phyloP scores from a whole-genome alignment of 2,113 vertebrate species.

The Atherinomorus stipes region DNA sequence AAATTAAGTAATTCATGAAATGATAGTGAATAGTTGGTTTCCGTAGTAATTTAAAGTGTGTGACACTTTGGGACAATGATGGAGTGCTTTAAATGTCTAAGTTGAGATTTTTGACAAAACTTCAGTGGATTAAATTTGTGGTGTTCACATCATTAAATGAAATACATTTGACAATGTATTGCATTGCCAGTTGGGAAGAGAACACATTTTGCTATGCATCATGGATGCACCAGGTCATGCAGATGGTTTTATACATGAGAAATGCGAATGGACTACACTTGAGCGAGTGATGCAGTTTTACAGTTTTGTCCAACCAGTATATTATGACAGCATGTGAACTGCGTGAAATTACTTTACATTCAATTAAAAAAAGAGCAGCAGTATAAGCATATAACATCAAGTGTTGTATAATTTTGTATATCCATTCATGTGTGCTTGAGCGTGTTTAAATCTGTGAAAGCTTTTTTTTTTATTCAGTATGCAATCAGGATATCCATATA shows the following conservation, averaged over 20 bases:
- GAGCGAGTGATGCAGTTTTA: neutral
- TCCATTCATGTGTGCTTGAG: neutral
- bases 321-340: neutral
- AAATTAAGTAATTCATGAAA: neutral
- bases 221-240: neutral
- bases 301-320: neutral
- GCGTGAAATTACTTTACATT: neutral
- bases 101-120: neutral
- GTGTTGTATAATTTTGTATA: slow-evolving; percentile 42
- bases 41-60: neutral
- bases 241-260: neutral
- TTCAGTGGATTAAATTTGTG: neutral
- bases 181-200: neutral
- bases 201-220: neutral
- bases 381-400: neutral
- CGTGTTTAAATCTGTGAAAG: neutral
- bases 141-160: neutral
- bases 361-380: neutral
- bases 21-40: slow-evolving; percentile 3
- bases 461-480: slow-evolving; percentile 14
- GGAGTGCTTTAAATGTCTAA: neutral
- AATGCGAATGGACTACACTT: too few relatives aligned
- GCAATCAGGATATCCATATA: slow-evolving; percentile 11
- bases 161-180: neutral
- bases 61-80: neutral